Evolutionary conservation across 2,888 invertebrate genomes (phyloP), one percentile per base, ranked within the genome.

Genomic region (Tachina lurida): DNA sequence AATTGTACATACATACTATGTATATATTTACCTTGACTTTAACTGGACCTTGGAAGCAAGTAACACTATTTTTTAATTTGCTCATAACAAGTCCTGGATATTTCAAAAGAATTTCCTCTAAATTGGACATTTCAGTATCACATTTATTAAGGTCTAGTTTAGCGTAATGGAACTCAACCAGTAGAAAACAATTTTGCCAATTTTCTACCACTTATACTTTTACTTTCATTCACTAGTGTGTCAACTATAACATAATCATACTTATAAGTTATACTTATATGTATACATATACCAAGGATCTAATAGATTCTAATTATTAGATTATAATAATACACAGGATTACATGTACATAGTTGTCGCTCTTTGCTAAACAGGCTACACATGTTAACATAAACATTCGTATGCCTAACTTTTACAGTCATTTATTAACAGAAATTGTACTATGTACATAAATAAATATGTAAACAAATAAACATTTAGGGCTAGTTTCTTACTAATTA

Each of bases 81-180:
- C 2, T 5, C 10, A 41, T 41, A 31, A 78, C 56, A 1, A 87
- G 74, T 0, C 87, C 87, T 0, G 83, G 60, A 70, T 87, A 71
- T 41, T 78, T 86, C n/a, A 88, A 60, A 1, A 84, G 52, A 13
- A 87, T 63, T 31, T 70, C 67, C 10, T 86, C 80, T 45, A 84
- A 63, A 31, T 73, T 43, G 2, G 49, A 15, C 31, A 67, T 19
- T 19, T 74, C 41, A 39, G 65, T 31, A 19, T n/a, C 49, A 19
- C 1, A n/a, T 47, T 62, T 22, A 45, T 52, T 22, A 81, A 85
- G 56, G 4, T 60, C 47, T 41, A 22, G 1, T 15, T 65, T 17
- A 7, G 8, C 13, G 58, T 22, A 49, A 13, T 41, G 12, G 5
- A 56, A 10, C 7, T 15, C 3, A 49, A 49, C 12, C 49, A 15